Evolutionary conservation across 2,113 vertebrate species (phyloP), one percentile per base, ranked within the genome.

Genomic region (Anseranas semipalmata): DNA sequence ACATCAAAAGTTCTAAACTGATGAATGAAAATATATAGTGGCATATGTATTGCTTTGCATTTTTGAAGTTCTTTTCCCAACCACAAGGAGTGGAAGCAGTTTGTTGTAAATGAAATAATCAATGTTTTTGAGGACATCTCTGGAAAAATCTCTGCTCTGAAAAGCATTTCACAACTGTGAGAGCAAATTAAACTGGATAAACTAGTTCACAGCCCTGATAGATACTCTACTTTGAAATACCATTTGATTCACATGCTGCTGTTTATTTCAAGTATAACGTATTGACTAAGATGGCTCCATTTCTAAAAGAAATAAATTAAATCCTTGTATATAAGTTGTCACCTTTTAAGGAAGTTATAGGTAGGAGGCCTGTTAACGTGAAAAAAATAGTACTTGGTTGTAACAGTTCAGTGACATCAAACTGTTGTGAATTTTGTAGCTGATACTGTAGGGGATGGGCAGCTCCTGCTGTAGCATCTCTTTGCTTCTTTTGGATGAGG

Each of bases 41-140:
- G n/a, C 30, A 37, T 82, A n/a, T 63, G 48, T 85, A 95, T 88
- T 90, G 32, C 50, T 90, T 90, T 76, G 85, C 81, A 59, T 95
- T 91, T 74, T 93, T 82, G 10, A 30, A 89, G 77, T 89, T 96
- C 67, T 90, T 87, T 75, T 85, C 15, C 53, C 30, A 70, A 37
- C 77, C 62, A 66, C 71, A 48, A 68, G 41, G 85, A 85, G 72
- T 39, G 82, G 91, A 68, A 91, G 41, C 12, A 37, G 39, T 21
- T 94, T 83, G 22, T 32, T 94, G 48, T 93, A 59, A 77, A 15
- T 80, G 24, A 82, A 87, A 73, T 87, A 22, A 63, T 92, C 20
- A 2, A 50, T 89, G 37, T 70, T 93, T 92, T 65, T 48, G 75
- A 90, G 91, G 73, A 67, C 37, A 77, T 80, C 75, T 80, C 22